phyloP scores from a whole-genome alignment of 2,113 vertebrate species.

The Oxyura jamaicensis region DNA sequence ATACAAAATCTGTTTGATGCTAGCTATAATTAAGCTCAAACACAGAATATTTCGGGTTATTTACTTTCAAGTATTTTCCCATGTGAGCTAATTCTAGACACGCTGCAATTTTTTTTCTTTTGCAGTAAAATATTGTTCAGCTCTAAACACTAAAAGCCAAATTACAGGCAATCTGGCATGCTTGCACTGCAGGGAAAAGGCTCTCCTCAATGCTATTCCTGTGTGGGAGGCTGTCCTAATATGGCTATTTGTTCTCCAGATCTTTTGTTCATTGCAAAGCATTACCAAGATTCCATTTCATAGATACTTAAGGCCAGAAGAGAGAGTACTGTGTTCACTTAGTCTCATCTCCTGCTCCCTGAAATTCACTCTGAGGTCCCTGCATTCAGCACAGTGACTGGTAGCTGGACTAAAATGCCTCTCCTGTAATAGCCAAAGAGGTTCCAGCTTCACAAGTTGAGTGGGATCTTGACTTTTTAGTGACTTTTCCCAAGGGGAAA shows the following conservation, averaged over 20 bases:
- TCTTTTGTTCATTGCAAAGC: constrained; percentile 38
- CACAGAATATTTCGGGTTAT: constrained; percentile 56
- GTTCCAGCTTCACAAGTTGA: constrained; percentile 34
- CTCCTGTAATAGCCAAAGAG: constrained; percentile 19
- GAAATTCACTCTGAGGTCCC: constrained; percentile 15
- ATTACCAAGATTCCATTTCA: background rate
- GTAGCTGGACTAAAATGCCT: constrained; percentile 11
- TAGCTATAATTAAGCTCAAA: constrained; percentile 48
- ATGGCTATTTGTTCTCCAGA: constrained; percentile 68
- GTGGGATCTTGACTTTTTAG: background rate
- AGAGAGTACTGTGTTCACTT: constrained; percentile 28
- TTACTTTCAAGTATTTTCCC: constrained; percentile 60
- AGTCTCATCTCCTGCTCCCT: background rate
- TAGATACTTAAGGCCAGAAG: constrained; percentile 67
- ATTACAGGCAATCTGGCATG: constrained; percentile 43
- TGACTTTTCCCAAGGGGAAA: constrained; percentile 65
- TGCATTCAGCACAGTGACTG: constrained; percentile 46
- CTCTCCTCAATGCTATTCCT: constrained; percentile 38
- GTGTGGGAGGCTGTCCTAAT: constrained; percentile 51
- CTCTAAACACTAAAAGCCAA: constrained; percentile 65
- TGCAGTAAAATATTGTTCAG: constrained; percentile 41
- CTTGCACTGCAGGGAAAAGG: constrained; percentile 21
- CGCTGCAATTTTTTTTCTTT: constrained; percentile 21
- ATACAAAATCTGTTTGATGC: constrained; percentile 71
- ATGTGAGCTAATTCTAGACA: constrained; percentile 6